Evolutionary conservation across 2,113 vertebrate genomes (phyloP), one percentile per base, ranked within the genome.

Genomic region (Glaucomys volans): DNA sequence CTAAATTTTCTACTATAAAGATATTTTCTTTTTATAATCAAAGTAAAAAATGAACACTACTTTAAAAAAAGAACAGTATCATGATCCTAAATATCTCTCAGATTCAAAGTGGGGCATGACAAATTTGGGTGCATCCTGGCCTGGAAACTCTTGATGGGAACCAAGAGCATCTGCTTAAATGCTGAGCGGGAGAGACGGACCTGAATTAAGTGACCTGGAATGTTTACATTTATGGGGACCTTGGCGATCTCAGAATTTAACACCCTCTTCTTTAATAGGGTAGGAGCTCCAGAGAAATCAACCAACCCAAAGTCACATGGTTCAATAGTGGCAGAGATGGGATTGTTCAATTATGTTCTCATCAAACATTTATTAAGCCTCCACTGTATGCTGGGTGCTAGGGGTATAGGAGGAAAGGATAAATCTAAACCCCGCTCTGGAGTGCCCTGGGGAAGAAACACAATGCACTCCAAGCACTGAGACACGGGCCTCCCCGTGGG

Each of bases 231-330:
- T 96, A 95, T 90, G 95, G 30, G 72, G 86, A 95, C 95, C 74
- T 80, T 87, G 74, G 91, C 74, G 54, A 87, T 97, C 91, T 87
- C 9, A 28, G 76, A 71, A 52, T 80, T 91, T 79, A 95, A 91
- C 93, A 94, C 74, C 47, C 37, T 52, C 85, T 57, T 80, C 75
- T 96, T 96, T 96, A 97, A 96, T 97, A 96, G 97, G 54, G 37
- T 40, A 71, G 85, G 85, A 22, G 62, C 95, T 97, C 97, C 81
- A 94, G 96, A 98, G 97, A 98, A 97, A 97, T 96, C 84, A 96
- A 80, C 93, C 75, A 50, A 96, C 77, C 77, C 77, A 89, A 89
- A 95, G 97, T 85, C 85, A 95, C 76, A 28, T 42, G 40, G 74
- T 90, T 96, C 95, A 95, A 90, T 8, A 74, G 89, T 75, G 50